Conservation (phyloP, 2,113 vertebrate genomes). For the Muntiacus reevesi region DNA sequence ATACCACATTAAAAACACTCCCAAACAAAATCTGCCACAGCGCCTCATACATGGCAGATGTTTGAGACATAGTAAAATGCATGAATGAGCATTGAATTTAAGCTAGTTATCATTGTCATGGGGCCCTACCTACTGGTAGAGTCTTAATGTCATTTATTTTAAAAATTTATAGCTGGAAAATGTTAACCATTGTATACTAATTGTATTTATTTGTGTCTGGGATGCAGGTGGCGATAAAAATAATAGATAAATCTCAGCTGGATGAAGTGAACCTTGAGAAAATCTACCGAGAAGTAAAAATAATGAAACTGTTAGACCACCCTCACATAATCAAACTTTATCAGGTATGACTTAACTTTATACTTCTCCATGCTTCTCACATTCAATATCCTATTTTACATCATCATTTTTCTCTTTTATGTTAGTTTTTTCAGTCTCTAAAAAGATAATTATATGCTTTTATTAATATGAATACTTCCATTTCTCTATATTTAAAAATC, state of each 20-base stretch:
- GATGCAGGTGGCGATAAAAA: slow-evolving; percentile 97
- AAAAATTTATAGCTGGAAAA: not conserved
- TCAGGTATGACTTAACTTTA: slow-evolving; percentile 85
- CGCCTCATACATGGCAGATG: not conserved
- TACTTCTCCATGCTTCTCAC: not conserved
- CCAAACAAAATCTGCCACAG: not conserved
- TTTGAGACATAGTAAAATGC: not conserved
- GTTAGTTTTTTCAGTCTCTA: not conserved
- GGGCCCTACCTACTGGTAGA: not conserved
- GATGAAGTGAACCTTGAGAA: slow-evolving; percentile 98
- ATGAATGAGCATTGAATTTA: not conserved
- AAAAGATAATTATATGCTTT: not conserved
- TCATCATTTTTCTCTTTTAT: slow-evolving; percentile 14
- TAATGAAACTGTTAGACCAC: slow-evolving; percentile 98
- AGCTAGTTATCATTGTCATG: not conserved
- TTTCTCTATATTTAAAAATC: slow-evolving; percentile 20
- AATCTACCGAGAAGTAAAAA: slow-evolving; percentile 97
- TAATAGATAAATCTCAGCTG: slow-evolving; percentile 98
- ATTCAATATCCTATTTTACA: not conserved
- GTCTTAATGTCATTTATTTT: not conserved
- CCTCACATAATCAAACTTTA: slow-evolving; percentile 98
- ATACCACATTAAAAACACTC: not conserved
- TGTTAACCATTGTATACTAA: not conserved
- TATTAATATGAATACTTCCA: not conserved
- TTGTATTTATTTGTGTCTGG: slow-evolving; percentile 64